Conservation (phyloP, 2,888 invertebrate genomes). For the Minunthozetes semirufus region DNA sequence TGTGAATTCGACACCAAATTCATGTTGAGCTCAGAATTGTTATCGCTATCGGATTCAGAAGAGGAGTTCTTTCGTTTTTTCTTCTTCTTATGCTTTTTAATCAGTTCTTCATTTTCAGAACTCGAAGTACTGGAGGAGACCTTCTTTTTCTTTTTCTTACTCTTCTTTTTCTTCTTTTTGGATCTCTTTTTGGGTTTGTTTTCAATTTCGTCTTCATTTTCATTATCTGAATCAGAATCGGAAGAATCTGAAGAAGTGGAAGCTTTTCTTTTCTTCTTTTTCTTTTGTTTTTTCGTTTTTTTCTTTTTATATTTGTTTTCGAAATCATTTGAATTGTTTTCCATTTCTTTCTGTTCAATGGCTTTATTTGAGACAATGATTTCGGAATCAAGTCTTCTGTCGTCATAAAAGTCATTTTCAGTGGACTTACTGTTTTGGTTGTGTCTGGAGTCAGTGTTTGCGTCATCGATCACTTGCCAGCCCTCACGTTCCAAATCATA, state of each 20-base stretch:
- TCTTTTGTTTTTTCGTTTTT: neutral
- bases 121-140: neutral
- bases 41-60: neutral
- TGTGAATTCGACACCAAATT: neutral
- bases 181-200: neutral
- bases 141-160: neutral
- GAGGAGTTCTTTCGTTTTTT: neutral
- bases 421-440: neutral
- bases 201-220: neutral
- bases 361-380: neutral
- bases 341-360: neutral
- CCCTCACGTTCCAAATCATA: slow-evolving; percentile 23
- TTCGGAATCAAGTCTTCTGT: neutral
- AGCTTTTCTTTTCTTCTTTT: neutral
- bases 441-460: neutral
- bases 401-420: neutral
- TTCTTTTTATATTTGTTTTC: neutral
- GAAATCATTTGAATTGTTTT: neutral
- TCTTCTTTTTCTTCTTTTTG: neutral
- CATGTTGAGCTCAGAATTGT: neutral
- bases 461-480: slow-evolving; percentile 32
- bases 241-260: neutral
- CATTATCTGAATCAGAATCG: slow-evolving; percentile 4
- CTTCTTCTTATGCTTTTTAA: neutral
- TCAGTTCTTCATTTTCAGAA: neutral